Conservation (phyloP, 2,888 invertebrate genomes). For the Phrixothrix hirtus region DNA sequence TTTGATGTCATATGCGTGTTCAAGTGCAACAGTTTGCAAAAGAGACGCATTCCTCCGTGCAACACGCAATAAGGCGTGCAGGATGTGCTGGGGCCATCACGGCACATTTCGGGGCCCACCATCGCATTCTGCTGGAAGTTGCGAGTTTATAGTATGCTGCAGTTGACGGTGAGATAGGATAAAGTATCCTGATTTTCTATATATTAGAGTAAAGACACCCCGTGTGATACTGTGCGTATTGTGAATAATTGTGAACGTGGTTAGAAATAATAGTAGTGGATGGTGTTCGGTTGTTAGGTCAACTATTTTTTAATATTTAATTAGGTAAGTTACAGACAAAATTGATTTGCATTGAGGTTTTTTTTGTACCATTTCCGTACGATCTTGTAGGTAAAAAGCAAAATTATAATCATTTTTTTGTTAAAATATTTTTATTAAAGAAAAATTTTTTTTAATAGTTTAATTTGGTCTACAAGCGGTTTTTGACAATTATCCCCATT, state of each 20-base stretch:
- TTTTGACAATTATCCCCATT: too few species aligned
- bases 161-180: conserved; percentile 19
- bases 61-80: conserved; percentile 53
- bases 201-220: neutral
- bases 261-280: neutral
- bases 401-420: too few species aligned
- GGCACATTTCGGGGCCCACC: conserved; percentile 50
- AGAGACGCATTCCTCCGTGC: conserved; percentile 47
- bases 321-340: too few species aligned
- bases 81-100: conserved; percentile 48
- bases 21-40: conserved; percentile 47
- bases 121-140: conserved; percentile 42
- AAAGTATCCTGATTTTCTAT: conserved; percentile 12
- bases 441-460: too few species aligned
- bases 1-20: conserved; percentile 41
- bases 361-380: too few species aligned
- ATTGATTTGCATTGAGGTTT: too few species aligned
- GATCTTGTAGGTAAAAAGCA: too few species aligned
- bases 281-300: too few species aligned
- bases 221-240: neutral
- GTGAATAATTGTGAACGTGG: neutral
- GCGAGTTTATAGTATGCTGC: conserved; percentile 25
- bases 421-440: too few species aligned
- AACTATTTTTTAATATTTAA: too few species aligned
- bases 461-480: too few species aligned